Base-by-base conservation (phyloP, 2,113 vertebrate species). In the Sterrhoptilus dennistouni region DNA sequence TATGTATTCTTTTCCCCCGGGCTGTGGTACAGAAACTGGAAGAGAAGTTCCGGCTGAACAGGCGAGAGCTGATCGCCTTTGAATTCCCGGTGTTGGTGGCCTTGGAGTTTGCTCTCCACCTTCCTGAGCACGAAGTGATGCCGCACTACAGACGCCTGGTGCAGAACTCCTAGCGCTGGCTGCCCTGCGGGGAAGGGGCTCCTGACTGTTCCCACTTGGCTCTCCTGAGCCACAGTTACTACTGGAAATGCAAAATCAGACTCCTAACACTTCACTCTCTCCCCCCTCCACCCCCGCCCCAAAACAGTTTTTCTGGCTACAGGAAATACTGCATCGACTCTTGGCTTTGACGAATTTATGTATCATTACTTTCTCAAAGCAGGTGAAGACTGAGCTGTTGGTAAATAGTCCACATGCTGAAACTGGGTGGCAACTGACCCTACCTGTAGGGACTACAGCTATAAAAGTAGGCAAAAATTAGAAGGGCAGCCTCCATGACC, bases 51-150 rank as follows among this genome's bases (percentile, higher is more conserved):
- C 97, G 99, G 78, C 98, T 99, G 97, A 99, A 99, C 95, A 98
- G 99, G 59, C 98, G 99, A 27, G 99, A 99, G 97, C 98, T 99
- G 96, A 99, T 99, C 9, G 99, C 99, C 97, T 99, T 99, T 5
- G 99, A 99, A 96, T 99, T 99, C 97, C 99, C 99, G 0, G 99
- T 99, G 83, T 97, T 99, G 95, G 99, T 99, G 97, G 99, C 99
- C 84, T 98, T 99, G 97, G 99, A 99, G 96, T 99, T 99, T 89
- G 99, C 99, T 68, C 98, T 99, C 63, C 99, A 99, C 95, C 98
- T 99, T 28, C 99, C 99, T 0, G 99, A 99, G 87, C 98, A 99
- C 0, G 99, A 99, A 91, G 98, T 99, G 97, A 99, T 99, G 99
- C 99, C 99, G 2, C 99, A 99, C 98, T 99, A 99, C 97, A 99